These are phyloP conservation scores for Malurus alboscapulatus DNA, from an alignment of 2,113 vertebrate species.

Conservation along the genomic window DNA sequence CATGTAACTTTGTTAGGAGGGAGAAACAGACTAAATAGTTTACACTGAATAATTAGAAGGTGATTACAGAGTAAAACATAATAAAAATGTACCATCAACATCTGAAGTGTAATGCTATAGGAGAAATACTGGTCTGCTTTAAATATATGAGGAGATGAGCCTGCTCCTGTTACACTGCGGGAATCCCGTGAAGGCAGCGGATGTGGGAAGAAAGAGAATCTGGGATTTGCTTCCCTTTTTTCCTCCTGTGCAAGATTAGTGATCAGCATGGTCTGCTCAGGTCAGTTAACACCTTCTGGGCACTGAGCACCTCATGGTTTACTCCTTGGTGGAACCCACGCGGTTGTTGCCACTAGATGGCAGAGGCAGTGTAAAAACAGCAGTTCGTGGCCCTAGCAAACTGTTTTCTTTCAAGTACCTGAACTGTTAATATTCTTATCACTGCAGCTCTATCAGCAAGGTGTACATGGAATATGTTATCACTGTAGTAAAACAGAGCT, in stretches of 20 bases:
- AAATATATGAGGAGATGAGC: background rate
- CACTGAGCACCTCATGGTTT: rapidly evolving
- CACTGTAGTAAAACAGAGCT: rapidly evolving
- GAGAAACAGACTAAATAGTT: background rate
- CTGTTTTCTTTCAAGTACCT: background rate
- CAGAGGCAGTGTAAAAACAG: conserved; percentile 29
- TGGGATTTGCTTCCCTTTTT: background rate
- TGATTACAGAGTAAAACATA: background rate
- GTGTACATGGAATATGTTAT: rapidly evolving
- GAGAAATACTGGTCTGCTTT: background rate
- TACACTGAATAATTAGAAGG: background rate
- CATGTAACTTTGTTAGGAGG: background rate
- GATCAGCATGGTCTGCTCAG: background rate
- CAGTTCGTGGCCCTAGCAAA: rapidly evolving
- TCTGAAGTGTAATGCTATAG: background rate
- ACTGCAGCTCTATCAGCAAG: background rate
- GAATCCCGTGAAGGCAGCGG: background rate
- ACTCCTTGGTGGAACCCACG: rapidly evolving
- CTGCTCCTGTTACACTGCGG: background rate
- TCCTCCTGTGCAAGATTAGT: background rate
- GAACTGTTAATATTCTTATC: background rate
- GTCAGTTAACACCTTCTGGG: rapidly evolving
- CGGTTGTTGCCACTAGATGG: conserved; percentile 66
- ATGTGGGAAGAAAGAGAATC: background rate
- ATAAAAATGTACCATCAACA: background rate